A percentile compares a stretch with the other conserved stretches of the same genome.
phyloP scores from a whole-genome alignment of 2,797 vertebrate genomes.

The Hylomyscus alleni region DNA sequence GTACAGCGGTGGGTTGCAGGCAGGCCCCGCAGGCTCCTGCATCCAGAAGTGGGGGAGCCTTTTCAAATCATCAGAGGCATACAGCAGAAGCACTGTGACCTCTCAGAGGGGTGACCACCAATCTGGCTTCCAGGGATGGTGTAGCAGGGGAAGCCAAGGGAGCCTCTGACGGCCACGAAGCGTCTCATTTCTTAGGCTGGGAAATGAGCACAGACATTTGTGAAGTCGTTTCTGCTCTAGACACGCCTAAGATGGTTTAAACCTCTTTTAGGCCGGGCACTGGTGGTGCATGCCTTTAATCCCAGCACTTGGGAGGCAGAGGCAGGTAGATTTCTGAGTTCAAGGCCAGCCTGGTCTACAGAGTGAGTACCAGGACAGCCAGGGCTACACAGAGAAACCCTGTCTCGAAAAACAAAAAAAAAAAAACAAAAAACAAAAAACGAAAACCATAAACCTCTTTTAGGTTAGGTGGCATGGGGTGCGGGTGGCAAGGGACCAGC shows the following conservation, averaged over 20 bases:
- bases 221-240: background rate
- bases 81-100: fast-evolving
- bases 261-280: background rate
- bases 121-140: background rate
- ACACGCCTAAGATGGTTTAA: constrained; percentile 12
- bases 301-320: no score
- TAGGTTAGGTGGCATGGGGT: background rate
- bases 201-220: background rate
- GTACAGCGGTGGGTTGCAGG: background rate
- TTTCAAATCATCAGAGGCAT: background rate
- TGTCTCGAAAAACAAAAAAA: no score
- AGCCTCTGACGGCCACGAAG: background rate
- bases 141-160: background rate
- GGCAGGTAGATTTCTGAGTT: no score
- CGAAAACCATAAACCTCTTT: background rate
- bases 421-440: no score
- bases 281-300: no score
- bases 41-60: background rate
- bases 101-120: background rate
- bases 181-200: constrained; percentile 9
- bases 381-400: no score
- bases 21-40: background rate
- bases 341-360: no score
- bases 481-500: background rate
- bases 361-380: no score